phyloP scores from a whole-genome alignment of 2,888 invertebrate genomes.

The Euzophera pinguis region DNA sequence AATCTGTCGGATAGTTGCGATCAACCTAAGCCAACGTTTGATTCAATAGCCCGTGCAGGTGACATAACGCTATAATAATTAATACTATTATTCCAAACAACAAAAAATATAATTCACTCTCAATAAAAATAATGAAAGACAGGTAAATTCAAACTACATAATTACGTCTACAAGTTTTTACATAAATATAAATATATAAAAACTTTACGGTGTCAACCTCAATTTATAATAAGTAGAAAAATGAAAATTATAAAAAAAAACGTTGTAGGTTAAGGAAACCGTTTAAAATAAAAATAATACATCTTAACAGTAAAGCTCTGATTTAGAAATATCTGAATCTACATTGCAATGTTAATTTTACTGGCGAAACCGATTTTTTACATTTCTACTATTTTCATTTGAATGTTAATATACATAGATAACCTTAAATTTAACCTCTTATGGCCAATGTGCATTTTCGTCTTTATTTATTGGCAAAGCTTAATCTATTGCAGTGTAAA shows the following conservation, averaged over 20 bases:
- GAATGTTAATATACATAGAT: constrained; percentile 48
- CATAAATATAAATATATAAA: constrained; percentile 60
- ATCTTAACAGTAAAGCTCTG: constrained; percentile 51
- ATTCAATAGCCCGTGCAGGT: constrained; percentile 9
- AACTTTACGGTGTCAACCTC: constrained; percentile 36
- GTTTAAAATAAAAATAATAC: constrained; percentile 30
- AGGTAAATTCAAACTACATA: constrained; percentile 50
- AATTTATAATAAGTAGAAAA: constrained; percentile 30
- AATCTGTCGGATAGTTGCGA: neutral
- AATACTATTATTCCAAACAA: constrained; percentile 53
- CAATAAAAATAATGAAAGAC: constrained; percentile 47
- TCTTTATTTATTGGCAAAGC: constrained; percentile 46
- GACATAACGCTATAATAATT: constrained; percentile 39
- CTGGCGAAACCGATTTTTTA: constrained; percentile 25
- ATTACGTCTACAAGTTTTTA: constrained; percentile 46
- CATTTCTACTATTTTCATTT: constrained; percentile 30
- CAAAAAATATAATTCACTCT: constrained; percentile 54
- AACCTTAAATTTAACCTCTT: constrained; percentile 34
- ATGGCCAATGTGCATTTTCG: constrained; percentile 62
- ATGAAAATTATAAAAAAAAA: no score
- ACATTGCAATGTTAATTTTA: constrained; percentile 31
- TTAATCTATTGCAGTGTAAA: constrained; percentile 52
- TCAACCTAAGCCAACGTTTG: constrained; percentile 11
- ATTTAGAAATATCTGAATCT: constrained; percentile 51
- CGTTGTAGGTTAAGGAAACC: constrained; percentile 18